Evolutionary conservation across 1,140 invertebrate genomes (phyloP).

Genomic region (Aricia agestis): DNA sequence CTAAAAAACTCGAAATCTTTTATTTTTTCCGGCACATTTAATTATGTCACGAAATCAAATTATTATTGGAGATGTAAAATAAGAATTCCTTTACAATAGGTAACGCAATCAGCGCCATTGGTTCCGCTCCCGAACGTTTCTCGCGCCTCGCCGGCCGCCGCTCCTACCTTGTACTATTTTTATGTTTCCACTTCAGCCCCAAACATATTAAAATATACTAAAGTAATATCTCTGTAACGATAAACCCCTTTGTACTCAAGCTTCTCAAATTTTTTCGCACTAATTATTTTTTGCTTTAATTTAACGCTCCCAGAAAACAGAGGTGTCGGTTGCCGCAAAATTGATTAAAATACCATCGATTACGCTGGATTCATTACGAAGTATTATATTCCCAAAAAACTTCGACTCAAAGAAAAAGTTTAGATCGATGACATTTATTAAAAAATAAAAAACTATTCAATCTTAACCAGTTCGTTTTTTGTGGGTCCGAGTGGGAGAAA

Average conservation of each 20-base stretch:
- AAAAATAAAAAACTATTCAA: conserved; percentile 37
- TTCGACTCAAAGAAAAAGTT: conserved; percentile 35
- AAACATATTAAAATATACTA: conserved; percentile 10
- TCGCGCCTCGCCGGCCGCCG: background rate
- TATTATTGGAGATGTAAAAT: conserved; percentile 28
- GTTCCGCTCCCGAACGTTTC: conserved; percentile 43
- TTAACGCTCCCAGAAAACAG: conserved; percentile 46
- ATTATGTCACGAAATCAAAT: conserved; percentile 44
- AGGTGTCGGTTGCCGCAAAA: conserved; percentile 58
- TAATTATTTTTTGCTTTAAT: conserved; percentile 51
- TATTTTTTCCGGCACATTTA: conserved; percentile 26
- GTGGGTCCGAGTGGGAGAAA: conserved; percentile 38
- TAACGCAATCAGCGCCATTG: conserved; percentile 63
- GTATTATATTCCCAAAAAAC: conserved; percentile 42
- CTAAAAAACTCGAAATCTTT: background rate
- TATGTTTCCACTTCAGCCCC: conserved; percentile 9
- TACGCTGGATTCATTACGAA: conserved; percentile 35
- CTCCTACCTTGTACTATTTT: conserved; percentile 20
- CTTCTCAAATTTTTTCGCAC: conserved; percentile 54
- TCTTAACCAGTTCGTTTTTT: conserved; percentile 37
- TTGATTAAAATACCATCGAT: conserved; percentile 37
- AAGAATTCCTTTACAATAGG: conserved; percentile 47
- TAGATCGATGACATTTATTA: conserved; percentile 45
- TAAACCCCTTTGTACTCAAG: conserved; percentile 51
- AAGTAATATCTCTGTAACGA: conserved; percentile 7